Evolutionary conservation across 1,140 invertebrate genomes (phyloP), one percentile per base, ranked within the genome.

Genomic region (Drosophila cardini): DNA sequence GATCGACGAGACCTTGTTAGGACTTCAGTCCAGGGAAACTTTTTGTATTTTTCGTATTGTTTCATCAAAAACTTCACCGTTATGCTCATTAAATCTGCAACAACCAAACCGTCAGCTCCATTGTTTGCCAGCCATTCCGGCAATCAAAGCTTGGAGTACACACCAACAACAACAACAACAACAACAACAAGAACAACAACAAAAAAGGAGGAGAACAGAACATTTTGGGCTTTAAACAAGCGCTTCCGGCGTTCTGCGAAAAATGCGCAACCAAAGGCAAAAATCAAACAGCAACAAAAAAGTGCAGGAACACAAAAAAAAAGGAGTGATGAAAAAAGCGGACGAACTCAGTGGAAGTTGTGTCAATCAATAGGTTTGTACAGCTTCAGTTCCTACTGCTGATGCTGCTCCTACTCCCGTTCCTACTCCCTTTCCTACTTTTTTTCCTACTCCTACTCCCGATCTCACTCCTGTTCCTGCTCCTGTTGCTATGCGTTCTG

Each of bases 31-130:
- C 38, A 53, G 7, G 13, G 48, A 60, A 40, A 18, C 43, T 21
- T 45, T 53, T 36, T 36, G 48, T 57, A 43, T 63, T 72, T 58
- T 78, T 78, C 21, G 84, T 89, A 84, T 89, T 89, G 80, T 89
- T 89, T 89, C 85, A 89, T 89, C 84, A 89, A 89, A 89, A 87
- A 65, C 76, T 87, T 84, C 74, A 90, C 87, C 87, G 86, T 90
- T 90, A 90, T 90, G 82, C 83, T 90, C 87, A 87, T 90, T 90
- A 90, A 90, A 84, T 78, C 70, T 83, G 80, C 85, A 84, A 73
- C 75, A 76, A 11, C 10, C n/a, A n/a, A 11, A 38, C 10, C 10
- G 38, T 5, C 38, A 13, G 13, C 38, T n/a, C 50, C 65, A 58
- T 73, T 69, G 57, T 70, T 52, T 70, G 42, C 67, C 62, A 38